Percentiles rank a stretch among this genome's conserved stretches.
phyloP scores from a whole-genome alignment of 2,797 vertebrate genomes.

The Lutjanus argentimaculatus region DNA sequence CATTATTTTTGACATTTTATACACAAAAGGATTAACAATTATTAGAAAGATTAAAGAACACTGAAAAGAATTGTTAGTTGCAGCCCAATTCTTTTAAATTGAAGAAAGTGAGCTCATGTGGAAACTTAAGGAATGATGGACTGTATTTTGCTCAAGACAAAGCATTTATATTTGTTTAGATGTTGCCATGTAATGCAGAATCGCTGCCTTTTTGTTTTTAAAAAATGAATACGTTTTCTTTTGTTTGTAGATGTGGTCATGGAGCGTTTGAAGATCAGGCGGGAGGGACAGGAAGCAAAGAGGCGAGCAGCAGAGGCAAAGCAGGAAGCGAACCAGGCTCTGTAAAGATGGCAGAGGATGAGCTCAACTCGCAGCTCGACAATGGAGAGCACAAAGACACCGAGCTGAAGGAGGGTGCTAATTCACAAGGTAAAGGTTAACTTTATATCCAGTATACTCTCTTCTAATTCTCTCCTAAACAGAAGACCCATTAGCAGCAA shows the following conservation, averaged over 20 bases:
- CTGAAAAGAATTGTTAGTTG: not conserved
- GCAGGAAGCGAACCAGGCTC: slow-evolving; percentile 79
- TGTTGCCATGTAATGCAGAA: not conserved
- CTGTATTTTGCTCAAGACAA: not conserved
- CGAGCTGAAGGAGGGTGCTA: slow-evolving; percentile 65
- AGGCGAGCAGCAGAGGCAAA: slow-evolving; percentile 79
- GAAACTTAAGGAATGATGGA: not conserved
- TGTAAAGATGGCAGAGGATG: slow-evolving; percentile 72
- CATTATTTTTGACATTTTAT: not conserved
- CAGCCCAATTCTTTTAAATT: not conserved
- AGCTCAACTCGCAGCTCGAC: slow-evolving; percentile 45
- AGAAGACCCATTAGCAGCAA: not conserved
- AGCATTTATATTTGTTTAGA: not conserved
- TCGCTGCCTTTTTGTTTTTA: not conserved
- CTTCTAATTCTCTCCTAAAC: not conserved
- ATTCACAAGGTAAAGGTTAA: slow-evolving; percentile 85
- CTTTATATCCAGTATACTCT: not conserved
- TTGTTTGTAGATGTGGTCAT: slow-evolving; percentile 89
- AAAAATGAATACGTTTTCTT: not conserved
- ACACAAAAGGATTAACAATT: not conserved
- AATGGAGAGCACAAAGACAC: slow-evolving; percentile 66
- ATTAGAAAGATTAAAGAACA: not conserved
- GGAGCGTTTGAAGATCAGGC: slow-evolving; percentile 89
- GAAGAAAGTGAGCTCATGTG: not conserved
- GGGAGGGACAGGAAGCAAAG: slow-evolving; percentile 87